Conservation (phyloP, 1,140 invertebrate genomes). For the Aphelenchoides besseyi region DNA sequence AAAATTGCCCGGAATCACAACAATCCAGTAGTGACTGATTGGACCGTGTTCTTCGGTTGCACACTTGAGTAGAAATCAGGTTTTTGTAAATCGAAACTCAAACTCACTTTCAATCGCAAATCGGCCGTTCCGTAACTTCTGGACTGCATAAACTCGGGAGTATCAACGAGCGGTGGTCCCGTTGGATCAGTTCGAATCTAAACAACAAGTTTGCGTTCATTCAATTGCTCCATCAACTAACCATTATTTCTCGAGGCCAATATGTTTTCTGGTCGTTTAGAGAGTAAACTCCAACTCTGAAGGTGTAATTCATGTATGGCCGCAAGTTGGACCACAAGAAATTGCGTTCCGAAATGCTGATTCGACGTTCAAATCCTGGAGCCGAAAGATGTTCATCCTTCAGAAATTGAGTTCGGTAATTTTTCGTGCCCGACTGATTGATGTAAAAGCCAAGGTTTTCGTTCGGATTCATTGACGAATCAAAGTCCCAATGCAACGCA, state of each 20-base stretch:
- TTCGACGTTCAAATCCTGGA: conserved; percentile 49
- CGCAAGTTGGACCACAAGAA: conserved; percentile 52
- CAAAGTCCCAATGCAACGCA: conserved; percentile 54
- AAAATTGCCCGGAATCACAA: conserved; percentile 84
- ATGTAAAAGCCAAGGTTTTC: conserved; percentile 53
- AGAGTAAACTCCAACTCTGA: conserved; percentile 54
- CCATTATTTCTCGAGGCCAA: conserved; percentile 54
- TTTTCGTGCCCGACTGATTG: conserved; percentile 60
- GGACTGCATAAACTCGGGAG: conserved; percentile 53
- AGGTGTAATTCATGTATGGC: conserved; percentile 59
- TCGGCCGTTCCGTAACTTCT: conserved; percentile 35
- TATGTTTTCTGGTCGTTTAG: conserved; percentile 46
- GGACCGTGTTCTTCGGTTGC: conserved; percentile 98
- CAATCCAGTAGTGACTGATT: conserved; percentile 91
- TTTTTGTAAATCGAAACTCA: conserved; percentile 9
- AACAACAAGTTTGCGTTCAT: too few relatives aligned
- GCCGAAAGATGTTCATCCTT: conserved; percentile 51
- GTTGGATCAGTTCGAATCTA: conserved; percentile 57
- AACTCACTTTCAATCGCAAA: conserved; percentile 17
- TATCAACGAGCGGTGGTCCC: conserved; percentile 60
- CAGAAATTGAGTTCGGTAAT: conserved; percentile 53
- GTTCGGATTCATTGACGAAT: conserved; percentile 18
- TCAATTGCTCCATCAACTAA: conserved; percentile 22
- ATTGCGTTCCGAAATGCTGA: conserved; percentile 38
- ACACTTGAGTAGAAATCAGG: conserved; percentile 74